Evolutionary conservation across 2,888 invertebrate genomes (phyloP).

Genomic region (Apoderus coryli): DNA sequence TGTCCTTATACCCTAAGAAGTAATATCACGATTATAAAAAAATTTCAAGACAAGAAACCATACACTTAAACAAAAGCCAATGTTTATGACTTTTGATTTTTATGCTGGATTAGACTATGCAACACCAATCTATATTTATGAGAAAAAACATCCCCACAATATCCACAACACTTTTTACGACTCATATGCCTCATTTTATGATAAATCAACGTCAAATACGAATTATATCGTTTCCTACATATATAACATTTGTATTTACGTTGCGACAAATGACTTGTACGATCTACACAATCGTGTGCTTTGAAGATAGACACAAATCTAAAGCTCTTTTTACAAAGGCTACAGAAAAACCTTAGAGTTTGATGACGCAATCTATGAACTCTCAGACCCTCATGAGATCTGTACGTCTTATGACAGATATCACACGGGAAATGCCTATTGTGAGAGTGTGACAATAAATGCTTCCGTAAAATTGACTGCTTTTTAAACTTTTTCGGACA

Average conservation of each 20-base stretch:
- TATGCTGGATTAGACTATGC: too few relatives aligned
- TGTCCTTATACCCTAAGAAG: too few relatives aligned
- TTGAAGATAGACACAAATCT: background rate
- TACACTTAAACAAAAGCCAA: too few relatives aligned
- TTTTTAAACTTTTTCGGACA: constrained; percentile 18
- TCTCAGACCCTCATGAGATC: constrained; percentile 16
- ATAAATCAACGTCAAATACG: too few relatives aligned
- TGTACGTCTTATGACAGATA: constrained; percentile 16
- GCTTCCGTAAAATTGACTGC: constrained; percentile 17
- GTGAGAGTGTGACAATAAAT: constrained; percentile 16
- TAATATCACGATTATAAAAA: too few relatives aligned
- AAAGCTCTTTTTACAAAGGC: background rate
- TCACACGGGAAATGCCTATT: constrained; percentile 15
- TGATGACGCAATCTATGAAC: constrained; percentile 13
- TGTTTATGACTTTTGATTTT: too few relatives aligned
- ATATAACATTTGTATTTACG: background rate
- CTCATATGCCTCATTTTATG: too few relatives aligned
- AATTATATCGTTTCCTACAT: too few relatives aligned
- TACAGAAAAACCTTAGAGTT: background rate
- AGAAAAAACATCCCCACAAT: too few relatives aligned
- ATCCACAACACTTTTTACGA: too few relatives aligned
- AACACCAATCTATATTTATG: too few relatives aligned
- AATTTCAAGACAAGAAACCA: too few relatives aligned
- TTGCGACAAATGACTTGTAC: background rate
- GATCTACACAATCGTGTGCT: background rate